phyloP scores from a whole-genome alignment of 2,113 vertebrate species.

The Psittacara wagleri region DNA sequence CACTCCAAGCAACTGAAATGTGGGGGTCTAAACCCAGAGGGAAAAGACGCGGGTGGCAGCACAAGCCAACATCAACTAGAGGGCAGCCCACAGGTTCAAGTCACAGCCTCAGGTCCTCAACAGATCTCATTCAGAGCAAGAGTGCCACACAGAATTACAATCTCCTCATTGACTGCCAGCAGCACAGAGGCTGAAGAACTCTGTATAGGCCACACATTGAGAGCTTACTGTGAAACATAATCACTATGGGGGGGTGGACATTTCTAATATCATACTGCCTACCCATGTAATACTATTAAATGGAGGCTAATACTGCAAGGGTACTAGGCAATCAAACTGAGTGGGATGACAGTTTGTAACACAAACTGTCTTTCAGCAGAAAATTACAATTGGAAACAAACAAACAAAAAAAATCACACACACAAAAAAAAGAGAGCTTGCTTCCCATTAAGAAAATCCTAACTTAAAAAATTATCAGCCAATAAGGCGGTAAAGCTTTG shows the following conservation, averaged over 20 bases:
- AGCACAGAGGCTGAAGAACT: background rate
- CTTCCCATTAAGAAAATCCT: background rate
- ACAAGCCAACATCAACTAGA: background rate
- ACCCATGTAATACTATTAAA: background rate
- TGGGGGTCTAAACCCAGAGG: background rate
- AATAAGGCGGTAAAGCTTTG: background rate
- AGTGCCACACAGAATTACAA: background rate
- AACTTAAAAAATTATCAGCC: background rate
- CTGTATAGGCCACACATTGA: background rate
- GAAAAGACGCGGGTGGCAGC: background rate
- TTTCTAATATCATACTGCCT: background rate
- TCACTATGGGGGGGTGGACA: background rate
- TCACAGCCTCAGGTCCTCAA: background rate
- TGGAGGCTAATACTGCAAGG: background rate
- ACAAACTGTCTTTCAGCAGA: background rate
- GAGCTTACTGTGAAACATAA: fast-evolving
- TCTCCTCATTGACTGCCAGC: background rate
- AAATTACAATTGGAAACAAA: background rate
- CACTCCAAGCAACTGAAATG: background rate
- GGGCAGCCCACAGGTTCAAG: background rate
- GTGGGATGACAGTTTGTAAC: background rate
- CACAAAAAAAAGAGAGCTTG: background rate
- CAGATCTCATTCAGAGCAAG: background rate
- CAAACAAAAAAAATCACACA: background rate
- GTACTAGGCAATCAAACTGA: background rate